Conservation (phyloP, 2,113 vertebrate species). For the Chlamydotis undulata region DNA sequence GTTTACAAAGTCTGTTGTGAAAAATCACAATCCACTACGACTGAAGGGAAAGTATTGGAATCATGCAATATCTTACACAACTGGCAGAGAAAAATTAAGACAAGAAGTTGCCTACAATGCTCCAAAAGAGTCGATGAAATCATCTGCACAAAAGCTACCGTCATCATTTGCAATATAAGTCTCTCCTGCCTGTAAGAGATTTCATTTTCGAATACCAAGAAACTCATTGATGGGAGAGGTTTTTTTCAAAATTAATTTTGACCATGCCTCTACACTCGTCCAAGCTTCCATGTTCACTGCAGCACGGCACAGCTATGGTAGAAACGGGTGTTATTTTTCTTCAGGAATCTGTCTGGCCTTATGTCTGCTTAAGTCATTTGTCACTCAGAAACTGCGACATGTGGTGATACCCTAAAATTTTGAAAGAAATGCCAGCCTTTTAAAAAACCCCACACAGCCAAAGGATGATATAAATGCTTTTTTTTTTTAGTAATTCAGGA, state of each 20-base stretch:
- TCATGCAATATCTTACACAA: not conserved
- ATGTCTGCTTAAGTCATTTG: not conserved
- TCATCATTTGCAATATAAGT: not conserved
- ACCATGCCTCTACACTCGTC: not conserved
- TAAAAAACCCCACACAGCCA: not conserved
- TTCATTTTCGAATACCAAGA: slow-evolving; percentile 44
- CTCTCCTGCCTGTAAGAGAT: not conserved
- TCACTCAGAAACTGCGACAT: not conserved
- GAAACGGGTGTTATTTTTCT: slow-evolving; percentile 22
- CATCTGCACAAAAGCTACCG: not conserved
- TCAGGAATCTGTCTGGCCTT: slow-evolving; percentile 22
- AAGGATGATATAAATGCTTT: not conserved
- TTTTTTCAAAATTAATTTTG: slow-evolving; percentile 44
- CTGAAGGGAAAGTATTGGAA: not conserved
- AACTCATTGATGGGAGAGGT: not conserved
- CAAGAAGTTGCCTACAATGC: not conserved
- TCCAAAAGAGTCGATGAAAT: not conserved
- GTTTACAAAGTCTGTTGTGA: not conserved
- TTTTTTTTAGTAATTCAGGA: not conserved
- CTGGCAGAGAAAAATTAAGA: not conserved
- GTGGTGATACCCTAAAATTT: not conserved
- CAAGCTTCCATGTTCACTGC: slow-evolving; percentile 30
- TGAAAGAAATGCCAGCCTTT: not conserved
- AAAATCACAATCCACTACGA: not conserved
- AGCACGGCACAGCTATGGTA: slow-evolving; percentile 10